Conservation (phyloP, 2,888 invertebrate species). For the Frankliniella intonsa region DNA sequence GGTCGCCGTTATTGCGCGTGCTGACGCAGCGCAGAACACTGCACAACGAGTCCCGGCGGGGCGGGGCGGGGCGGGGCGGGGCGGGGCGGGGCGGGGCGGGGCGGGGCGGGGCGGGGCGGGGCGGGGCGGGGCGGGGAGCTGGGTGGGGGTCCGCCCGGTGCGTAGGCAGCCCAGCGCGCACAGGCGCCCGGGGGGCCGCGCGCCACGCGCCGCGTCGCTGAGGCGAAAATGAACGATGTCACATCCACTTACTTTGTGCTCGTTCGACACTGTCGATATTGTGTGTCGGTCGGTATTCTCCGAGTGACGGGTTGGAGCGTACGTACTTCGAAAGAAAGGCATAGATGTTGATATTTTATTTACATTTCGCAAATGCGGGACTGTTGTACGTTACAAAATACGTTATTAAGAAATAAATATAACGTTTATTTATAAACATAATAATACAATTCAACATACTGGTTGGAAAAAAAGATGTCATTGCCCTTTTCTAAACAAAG, state of each 20-base stretch:
- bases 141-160: not conserved
- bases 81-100: no score
- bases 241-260: no score
- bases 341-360: not conserved
- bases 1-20: no score
- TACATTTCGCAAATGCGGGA: not conserved
- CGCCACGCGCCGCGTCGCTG: not conserved
- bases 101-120: no score
- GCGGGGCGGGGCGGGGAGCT: no score
- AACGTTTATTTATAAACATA: conserved; percentile 25
- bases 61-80: no score
- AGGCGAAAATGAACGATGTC: not conserved
- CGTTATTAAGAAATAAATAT: conserved; percentile 23
- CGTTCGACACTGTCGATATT: no score
- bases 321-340: not conserved
- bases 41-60: no score
- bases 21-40: no score
- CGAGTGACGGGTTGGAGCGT: not conserved
- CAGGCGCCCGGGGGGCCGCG: not conserved
- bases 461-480: not conserved
- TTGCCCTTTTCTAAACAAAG: not conserved
- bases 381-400: conserved; percentile 9
- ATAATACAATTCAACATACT: not conserved
- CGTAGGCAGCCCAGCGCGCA: not conserved
- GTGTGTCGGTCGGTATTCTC: no score